Evolutionary conservation across 53 echinoderm and acorn worm genomes (phyloP), one percentile per base, ranked within the genome.

Genomic region (Holothuria leucospilota): DNA sequence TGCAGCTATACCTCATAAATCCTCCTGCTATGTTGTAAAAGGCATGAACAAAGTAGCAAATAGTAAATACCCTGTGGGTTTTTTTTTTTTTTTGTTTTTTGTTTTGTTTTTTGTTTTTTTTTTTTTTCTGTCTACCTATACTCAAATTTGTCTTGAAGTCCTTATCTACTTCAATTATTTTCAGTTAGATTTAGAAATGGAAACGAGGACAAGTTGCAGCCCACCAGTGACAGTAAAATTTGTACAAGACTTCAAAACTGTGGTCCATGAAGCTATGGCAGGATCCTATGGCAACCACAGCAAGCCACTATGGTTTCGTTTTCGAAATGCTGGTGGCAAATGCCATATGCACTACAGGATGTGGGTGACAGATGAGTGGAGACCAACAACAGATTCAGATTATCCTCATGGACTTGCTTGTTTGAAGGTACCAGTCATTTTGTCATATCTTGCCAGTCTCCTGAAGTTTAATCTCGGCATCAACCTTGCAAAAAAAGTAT

Each of bases 291-390:
- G 62, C 20, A 62, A 62, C n/a, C 62, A 62, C 62, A 62, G 62
- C 62, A 62, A 62, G 62, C 62, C 62, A 62, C 62, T 62, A n/a
- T 62, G 62, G 62, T 62, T 62, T 62, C 62, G 62, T 20, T 62
- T 62, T n/a, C 62, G 62, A 20, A 62, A 62, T 62, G 62, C n/a
- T 18, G 62, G 4, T 62, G 62, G 62, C 1, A 62, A n/a, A n/a
- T 62, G 62, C n/a, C 62, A 62, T 62, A 18, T 62, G 62, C 62
- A 62, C n/a, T 62, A 62, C n/a, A 18, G 62, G n/a, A 62, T 62
- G 62, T 62, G 62, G 62, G 62, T 62, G 62, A 62, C 62, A 62
- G n/a, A n/a, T 62, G 20, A 18, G n/a, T 62, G 62, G 62, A 62
- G 62, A 62, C 62, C 62, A 62, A 34, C 34, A 34, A 20, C 62